Conservation (phyloP, 37 sponge, comb jelly and placozoan species). For the Halichondria panicea region DNA sequence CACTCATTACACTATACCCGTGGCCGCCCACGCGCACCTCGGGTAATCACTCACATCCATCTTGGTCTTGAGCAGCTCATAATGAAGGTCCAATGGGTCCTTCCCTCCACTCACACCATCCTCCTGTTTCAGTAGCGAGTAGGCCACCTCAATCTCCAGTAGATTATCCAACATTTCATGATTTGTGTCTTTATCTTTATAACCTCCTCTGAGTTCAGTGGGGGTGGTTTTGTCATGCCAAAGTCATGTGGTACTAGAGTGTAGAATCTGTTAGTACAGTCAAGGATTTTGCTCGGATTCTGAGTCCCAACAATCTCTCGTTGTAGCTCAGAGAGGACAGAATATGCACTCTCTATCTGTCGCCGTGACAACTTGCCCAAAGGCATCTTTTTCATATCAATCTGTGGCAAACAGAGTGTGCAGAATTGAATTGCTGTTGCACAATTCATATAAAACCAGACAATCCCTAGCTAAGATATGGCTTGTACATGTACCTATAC, state of each 20-base stretch:
- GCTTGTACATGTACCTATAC: background rate
- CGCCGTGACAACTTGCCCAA: conserved; percentile 92
- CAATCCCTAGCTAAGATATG: background rate
- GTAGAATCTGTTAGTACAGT: conserved; percentile 93
- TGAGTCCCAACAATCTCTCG: conserved; percentile 49
- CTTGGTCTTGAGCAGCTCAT: conserved; percentile 86
- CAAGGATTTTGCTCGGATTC: conserved; percentile 73
- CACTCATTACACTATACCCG: too few relatives aligned
- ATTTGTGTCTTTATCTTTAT: conserved; percentile 83
- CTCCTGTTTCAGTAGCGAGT: conserved; percentile 77
- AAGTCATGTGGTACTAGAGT: conserved; percentile 99
- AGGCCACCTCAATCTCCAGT: conserved; percentile 96
- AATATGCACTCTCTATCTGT: conserved; percentile 90
- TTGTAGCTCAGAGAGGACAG: conserved; percentile 80
- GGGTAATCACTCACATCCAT: conserved; percentile 71
- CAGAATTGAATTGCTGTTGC: too few relatives aligned
- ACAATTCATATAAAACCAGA: conserved; percentile 1
- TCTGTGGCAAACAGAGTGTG: conserved; percentile 50
- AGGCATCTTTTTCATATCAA: conserved; percentile 99
- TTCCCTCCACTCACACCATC: conserved; percentile 38
- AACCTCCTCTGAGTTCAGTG: conserved; percentile 77
- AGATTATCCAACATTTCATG: conserved; percentile 97
- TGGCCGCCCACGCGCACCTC: too few relatives aligned
- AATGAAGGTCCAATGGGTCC: conserved; percentile 89
- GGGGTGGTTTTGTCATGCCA: conserved; percentile 91